These are phyloP conservation scores for Microctenopoma lineatum DNA, from an alignment of 2,797 vertebrate genomes.

Conservation along the genomic window DNA sequence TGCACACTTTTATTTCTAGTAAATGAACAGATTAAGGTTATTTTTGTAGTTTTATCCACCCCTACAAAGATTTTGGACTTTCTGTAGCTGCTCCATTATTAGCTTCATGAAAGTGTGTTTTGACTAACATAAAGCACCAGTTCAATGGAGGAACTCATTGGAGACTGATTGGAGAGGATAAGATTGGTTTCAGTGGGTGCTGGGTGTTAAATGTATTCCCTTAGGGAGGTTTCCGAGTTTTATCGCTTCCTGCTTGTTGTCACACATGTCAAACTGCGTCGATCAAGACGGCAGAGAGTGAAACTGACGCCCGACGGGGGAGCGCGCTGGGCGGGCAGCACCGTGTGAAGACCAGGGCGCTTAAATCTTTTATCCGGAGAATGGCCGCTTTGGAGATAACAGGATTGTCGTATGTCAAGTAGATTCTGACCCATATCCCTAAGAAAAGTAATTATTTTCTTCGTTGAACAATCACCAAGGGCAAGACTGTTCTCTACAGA, in stretches of 20 bases:
- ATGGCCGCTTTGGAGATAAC: constrained; percentile 44
- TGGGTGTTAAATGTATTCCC: constrained; percentile 18
- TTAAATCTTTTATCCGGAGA: constrained; percentile 67
- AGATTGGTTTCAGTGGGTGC: constrained; percentile 11
- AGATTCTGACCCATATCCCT: constrained; percentile 18
- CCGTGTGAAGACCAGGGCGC: constrained; percentile 39
- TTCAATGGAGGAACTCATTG: constrained; percentile 13
- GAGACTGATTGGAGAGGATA: constrained; percentile 22
- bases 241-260: constrained; percentile 58
- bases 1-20: background rate
- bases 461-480: constrained; percentile 29
- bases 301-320: constrained; percentile 58
- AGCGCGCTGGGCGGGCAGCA: constrained; percentile 49
- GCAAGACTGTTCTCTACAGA: constrained; percentile 29
- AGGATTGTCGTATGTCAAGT: constrained; percentile 32
- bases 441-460: constrained; percentile 32
- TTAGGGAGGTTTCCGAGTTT: constrained; percentile 26
- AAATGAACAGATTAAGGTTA: background rate
- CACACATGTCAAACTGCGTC: constrained; percentile 51
- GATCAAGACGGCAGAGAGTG: constrained; percentile 38
- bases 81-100: constrained; percentile 6
- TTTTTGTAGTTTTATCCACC: constrained; percentile 12
- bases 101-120: constrained; percentile 22
- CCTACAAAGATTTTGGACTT: background rate
- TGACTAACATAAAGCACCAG: constrained; percentile 25